Evolutionary conservation across 2,797 vertebrate species (phyloP).

Genomic region (Coranthus polyacanthus): DNA sequence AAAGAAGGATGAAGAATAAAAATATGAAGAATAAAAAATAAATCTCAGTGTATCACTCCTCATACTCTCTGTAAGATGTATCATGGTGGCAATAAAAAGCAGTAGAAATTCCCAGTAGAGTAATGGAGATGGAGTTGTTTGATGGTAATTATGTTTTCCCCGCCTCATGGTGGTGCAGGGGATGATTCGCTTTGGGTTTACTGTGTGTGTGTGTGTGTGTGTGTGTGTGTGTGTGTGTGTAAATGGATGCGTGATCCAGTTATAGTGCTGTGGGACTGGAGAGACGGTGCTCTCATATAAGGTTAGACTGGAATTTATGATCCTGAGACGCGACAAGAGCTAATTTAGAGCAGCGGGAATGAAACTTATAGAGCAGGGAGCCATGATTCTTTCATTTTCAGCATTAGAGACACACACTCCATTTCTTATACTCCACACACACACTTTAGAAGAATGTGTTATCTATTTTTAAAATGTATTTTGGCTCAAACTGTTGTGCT

Average conservation of each 20-base stretch:
- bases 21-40: constrained; percentile 38
- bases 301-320: constrained; percentile 87
- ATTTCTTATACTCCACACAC: not conserved
- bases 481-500: not conserved
- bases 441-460: constrained; percentile 9
- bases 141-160: constrained; percentile 91
- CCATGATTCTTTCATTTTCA: constrained; percentile 75
- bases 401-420: constrained; percentile 40
- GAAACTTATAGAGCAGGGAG: constrained; percentile 64
- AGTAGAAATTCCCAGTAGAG: constrained; percentile 89
- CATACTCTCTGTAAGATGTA: constrained; percentile 45
- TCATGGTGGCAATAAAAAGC: constrained; percentile 84
- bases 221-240: constrained; percentile 57
- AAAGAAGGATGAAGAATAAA: too few species aligned
- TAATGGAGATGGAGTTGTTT: constrained; percentile 90
- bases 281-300: constrained; percentile 88
- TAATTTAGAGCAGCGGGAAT: constrained; percentile 77
- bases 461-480: too few species aligned
- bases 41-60: constrained; percentile 50
- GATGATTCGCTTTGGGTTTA: constrained; percentile 85
- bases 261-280: constrained; percentile 87
- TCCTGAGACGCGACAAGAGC: constrained; percentile 69
- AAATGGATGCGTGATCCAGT: constrained; percentile 91
- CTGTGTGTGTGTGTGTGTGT: constrained; percentile 38
- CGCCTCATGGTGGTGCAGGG: constrained; percentile 81